These are phyloP conservation scores for Bufotes viridis DNA, from an alignment of 2,797 vertebrate species.

Conservation along the genomic window DNA sequence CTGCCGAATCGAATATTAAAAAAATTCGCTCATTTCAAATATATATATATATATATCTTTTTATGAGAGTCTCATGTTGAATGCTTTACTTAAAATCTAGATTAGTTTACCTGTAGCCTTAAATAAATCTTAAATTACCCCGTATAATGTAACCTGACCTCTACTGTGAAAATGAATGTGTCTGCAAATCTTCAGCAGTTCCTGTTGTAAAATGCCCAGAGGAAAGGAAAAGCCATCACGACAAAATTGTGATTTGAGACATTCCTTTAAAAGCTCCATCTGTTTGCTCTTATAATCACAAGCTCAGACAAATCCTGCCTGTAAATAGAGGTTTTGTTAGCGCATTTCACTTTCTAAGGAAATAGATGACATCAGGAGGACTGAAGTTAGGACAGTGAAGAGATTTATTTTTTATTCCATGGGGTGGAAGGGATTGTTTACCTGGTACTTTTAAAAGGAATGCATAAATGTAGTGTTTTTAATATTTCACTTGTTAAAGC, in stretches of 20 bases:
- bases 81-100: not conserved
- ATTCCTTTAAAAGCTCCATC: constrained; percentile 4
- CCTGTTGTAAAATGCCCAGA: constrained; percentile 37
- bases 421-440: not conserved
- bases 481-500: no score
- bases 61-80: not conserved
- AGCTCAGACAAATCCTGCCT: constrained; percentile 6
- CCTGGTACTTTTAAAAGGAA: not conserved
- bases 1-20: no score
- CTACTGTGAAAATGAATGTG: not conserved
- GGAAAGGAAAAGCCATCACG: constrained; percentile 10
- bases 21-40: no score
- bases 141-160: constrained; percentile 28
- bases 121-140: not conserved
- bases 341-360: not conserved
- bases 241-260: constrained; percentile 6
- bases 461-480: not conserved
- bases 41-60: no score
- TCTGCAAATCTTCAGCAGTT: constrained; percentile 25
- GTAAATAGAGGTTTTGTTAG: not conserved
- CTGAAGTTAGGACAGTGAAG: not conserved
- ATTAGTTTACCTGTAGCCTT: not conserved
- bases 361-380: not conserved
- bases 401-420: not conserved
- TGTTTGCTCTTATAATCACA: constrained; percentile 49